Conservation (phyloP, 1,140 invertebrate species). For the Probaryconus sp. region DNA sequence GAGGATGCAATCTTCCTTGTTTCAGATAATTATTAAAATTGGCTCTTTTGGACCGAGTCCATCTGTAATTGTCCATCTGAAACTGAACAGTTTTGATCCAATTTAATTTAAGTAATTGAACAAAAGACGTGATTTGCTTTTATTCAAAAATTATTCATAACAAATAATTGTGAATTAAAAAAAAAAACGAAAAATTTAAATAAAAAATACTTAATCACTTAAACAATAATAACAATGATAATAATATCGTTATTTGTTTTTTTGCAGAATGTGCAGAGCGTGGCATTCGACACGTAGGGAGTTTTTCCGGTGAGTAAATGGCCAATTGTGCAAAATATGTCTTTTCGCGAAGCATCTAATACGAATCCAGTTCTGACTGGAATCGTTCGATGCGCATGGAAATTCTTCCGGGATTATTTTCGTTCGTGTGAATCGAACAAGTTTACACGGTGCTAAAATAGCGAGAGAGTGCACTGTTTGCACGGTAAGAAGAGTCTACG, state of each 20-base stretch:
- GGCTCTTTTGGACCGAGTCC: too few species aligned
- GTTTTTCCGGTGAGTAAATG: constrained; percentile 41
- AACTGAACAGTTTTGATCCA: too few species aligned
- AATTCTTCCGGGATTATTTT: constrained; percentile 58
- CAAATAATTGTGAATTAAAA: too few species aligned
- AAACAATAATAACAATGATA: too few species aligned
- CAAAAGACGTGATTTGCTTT: too few species aligned
- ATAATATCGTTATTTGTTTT: constrained; percentile 10
- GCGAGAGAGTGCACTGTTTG: constrained; percentile 20
- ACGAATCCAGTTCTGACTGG: constrained; percentile 24
- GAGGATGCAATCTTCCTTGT: too few species aligned
- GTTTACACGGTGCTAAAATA: constrained; percentile 48
- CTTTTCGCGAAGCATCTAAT: constrained; percentile 12
- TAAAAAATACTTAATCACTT: too few species aligned
- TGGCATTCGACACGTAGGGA: constrained; percentile 3
- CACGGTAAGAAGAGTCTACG: constrained; percentile 37
- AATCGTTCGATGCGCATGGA: constrained; percentile 30
- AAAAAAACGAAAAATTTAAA: too few species aligned
- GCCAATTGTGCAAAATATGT: constrained; percentile 6
- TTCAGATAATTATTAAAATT: too few species aligned
- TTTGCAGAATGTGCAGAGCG: constrained; percentile 39
- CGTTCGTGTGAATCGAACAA: constrained; percentile 44
- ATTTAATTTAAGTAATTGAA: too few species aligned
- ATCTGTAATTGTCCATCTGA: too few species aligned
- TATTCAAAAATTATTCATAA: too few species aligned